Conservation (phyloP, 2,888 invertebrate species). For the Cetonia aurata region DNA sequence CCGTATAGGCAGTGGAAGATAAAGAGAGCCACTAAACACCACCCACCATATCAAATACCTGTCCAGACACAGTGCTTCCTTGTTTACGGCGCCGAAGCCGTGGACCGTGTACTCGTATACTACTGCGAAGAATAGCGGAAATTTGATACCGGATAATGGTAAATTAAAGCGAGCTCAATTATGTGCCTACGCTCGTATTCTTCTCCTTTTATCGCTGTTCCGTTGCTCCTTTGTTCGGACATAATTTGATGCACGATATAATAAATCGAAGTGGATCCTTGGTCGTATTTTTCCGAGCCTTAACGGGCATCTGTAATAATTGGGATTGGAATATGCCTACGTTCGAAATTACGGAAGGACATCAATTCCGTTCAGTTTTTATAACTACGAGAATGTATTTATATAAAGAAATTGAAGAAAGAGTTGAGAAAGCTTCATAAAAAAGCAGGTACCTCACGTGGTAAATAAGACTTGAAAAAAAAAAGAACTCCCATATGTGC, state of each 20-base stretch:
- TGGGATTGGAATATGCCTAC: not conserved
- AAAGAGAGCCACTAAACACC: slow-evolving; percentile 26
- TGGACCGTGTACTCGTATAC: slow-evolving; percentile 15
- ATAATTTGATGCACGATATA: slow-evolving; percentile 36
- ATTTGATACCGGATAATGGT: slow-evolving; percentile 39
- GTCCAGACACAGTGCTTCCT: slow-evolving; percentile 40
- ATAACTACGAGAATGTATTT: too few relatives aligned
- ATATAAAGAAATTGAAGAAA: too few relatives aligned
- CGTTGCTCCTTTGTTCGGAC: slow-evolving; percentile 26
- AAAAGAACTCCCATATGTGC: too few relatives aligned
- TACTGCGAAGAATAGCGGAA: slow-evolving; percentile 36
- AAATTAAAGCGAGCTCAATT: slow-evolving; percentile 38
- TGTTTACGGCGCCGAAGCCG: slow-evolving; percentile 38
- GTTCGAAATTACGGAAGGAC: slow-evolving; percentile 7
- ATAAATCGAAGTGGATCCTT: slow-evolving; percentile 29
- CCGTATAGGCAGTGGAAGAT: slow-evolving; percentile 34
- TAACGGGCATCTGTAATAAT: slow-evolving; percentile 9
- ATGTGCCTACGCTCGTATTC: slow-evolving; percentile 33
- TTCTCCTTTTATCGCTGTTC: slow-evolving; percentile 29
- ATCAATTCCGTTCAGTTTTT: not conserved
- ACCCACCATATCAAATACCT: slow-evolving; percentile 40
- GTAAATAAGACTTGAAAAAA: too few relatives aligned
- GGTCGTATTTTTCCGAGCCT: slow-evolving; percentile 2
- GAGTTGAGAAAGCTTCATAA: too few relatives aligned
- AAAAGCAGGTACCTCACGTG: too few relatives aligned